Percentiles rank a stretch among this genome's conserved stretches.
Conservation (phyloP, 1,140 invertebrate species). For the Arctopsyche grandis region DNA sequence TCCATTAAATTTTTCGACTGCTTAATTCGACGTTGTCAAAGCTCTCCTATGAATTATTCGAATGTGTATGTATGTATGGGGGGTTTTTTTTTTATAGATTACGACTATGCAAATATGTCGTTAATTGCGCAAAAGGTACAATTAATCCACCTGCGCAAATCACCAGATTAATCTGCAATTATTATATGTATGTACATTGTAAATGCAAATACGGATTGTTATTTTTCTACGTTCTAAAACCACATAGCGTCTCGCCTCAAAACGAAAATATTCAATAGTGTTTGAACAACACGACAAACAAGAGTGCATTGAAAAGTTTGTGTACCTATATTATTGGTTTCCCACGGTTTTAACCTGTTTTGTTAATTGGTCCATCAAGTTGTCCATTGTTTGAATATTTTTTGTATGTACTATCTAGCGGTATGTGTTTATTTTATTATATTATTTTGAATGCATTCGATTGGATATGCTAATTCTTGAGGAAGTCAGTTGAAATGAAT, state of each 20-base stretch:
- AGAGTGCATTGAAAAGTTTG: too few species aligned
- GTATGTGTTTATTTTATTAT: too few species aligned
- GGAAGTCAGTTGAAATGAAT: too few species aligned
- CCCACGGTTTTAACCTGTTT: neutral
- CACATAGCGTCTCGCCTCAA: too few species aligned
- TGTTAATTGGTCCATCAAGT: slow-evolving; percentile 10
- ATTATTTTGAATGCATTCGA: too few species aligned
- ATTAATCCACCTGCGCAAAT: slow-evolving; percentile 7
- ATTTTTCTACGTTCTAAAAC: neutral
- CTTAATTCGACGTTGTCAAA: slow-evolving; percentile 29
- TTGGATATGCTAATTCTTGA: too few species aligned
- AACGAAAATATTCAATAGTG: too few species aligned
- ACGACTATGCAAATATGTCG: slow-evolving; percentile 17
- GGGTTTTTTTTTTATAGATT: too few species aligned
- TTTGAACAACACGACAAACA: too few species aligned
- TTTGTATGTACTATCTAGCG: too few species aligned
- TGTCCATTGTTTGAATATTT: too few species aligned
- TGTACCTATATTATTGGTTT: neutral
- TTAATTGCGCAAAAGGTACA: slow-evolving; percentile 16
- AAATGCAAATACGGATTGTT: neutral
- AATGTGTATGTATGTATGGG: too few species aligned
- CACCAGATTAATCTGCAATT: neutral
- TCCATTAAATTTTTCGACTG: slow-evolving; percentile 20
- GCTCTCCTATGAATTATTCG: neutral
- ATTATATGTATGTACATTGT: neutral